Evolutionary conservation across 2,113 vertebrate genomes (phyloP).

Genomic region (Festucalex cinctus): DNA sequence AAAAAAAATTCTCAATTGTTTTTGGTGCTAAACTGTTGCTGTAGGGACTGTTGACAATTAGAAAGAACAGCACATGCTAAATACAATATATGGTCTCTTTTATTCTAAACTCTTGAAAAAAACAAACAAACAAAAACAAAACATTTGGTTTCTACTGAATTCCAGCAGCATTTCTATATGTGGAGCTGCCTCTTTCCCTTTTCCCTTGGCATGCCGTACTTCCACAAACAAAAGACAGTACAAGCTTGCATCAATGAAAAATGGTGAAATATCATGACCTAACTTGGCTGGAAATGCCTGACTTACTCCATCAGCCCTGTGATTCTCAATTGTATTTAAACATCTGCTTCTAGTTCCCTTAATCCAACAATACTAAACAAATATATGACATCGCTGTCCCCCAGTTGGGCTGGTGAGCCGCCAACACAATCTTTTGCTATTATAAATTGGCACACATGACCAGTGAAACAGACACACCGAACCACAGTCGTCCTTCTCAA

Average conservation of each 20-base stretch:
- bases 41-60: neutral
- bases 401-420: neutral
- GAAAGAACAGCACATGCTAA: neutral
- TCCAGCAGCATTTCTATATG: constrained; percentile 9
- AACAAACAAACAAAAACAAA: too few relatives aligned
- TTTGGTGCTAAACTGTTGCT: too few relatives aligned
- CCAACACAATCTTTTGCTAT: constrained; percentile 52
- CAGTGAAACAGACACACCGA: constrained; percentile 12
- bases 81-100: neutral
- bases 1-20: too few relatives aligned
- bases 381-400: neutral
- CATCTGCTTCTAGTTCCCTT: neutral
- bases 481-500: constrained; percentile 8
- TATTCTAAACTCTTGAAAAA: constrained; percentile 13
- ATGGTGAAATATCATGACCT: constrained; percentile 34
- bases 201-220: constrained; percentile 42
- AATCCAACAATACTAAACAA: neutral
- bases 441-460: constrained; percentile 45
- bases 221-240: constrained; percentile 46
- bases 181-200: constrained; percentile 13
- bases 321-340: neutral
- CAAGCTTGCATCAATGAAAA: constrained; percentile 29
- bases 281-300: constrained; percentile 34
- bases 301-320: constrained; percentile 25
- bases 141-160: constrained; percentile 10